These are phyloP conservation scores for Gerris lacustris DNA, from an alignment of 2,888 invertebrate genomes.

Conservation along the genomic window DNA sequence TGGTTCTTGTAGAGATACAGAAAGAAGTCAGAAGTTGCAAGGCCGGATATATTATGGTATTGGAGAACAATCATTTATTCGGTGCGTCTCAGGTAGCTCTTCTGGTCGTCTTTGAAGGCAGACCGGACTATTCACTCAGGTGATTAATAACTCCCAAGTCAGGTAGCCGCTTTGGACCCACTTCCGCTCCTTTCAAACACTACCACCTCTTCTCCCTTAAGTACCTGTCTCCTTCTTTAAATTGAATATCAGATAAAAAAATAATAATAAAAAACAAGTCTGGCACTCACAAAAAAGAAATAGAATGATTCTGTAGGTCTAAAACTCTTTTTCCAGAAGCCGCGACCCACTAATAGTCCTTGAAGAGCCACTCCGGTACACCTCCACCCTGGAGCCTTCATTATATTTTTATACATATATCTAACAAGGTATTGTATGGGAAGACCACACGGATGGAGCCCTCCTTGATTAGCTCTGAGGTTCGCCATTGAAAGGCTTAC, in stretches of 20 bases:
- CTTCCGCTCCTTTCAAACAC: conserved; percentile 1
- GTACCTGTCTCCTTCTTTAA: conserved; percentile 5
- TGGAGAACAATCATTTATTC: not conserved
- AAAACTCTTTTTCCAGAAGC: conserved; percentile 3
- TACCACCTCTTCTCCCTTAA: not conserved
- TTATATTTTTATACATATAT: conserved; percentile 2
- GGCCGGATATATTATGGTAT: not conserved
- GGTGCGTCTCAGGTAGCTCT: not conserved
- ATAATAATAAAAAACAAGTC: not conserved
- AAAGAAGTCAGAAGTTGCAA: too few species aligned
- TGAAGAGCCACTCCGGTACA: not conserved
- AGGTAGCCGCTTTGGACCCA: not conserved
- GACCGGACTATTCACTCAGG: conserved; percentile 3
- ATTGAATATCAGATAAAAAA: conserved; percentile 1
- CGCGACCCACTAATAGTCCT: conserved; percentile 5
- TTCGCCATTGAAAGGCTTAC: conserved; percentile 1
- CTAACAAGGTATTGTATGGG: conserved; percentile 1
- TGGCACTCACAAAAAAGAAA: not conserved
- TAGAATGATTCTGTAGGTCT: not conserved
- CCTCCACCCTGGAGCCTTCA: not conserved
- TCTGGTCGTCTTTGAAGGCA: not conserved
- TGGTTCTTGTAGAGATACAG: too few species aligned
- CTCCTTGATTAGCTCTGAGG: not conserved
- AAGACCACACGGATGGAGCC: not conserved
- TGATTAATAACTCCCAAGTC: conserved; percentile 1